Percentiles rank a stretch among this genome's conserved stretches.
These are phyloP conservation scores for Nephrotoma guestfalica DNA, from an alignment of 2,888 invertebrate genomes.

Conservation along the genomic window DNA sequence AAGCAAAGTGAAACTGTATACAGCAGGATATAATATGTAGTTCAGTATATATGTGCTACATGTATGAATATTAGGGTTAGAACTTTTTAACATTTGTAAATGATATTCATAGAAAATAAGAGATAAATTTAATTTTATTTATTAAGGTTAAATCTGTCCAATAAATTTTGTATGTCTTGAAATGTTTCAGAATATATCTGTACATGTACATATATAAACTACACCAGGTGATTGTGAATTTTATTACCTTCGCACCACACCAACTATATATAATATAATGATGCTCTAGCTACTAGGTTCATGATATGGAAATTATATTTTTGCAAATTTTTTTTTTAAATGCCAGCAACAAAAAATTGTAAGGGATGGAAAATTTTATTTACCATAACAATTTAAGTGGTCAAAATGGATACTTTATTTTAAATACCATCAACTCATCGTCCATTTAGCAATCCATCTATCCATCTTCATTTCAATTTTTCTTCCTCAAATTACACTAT, in stretches of 20 bases:
- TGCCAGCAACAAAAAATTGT: not conserved
- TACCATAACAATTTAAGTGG: not conserved
- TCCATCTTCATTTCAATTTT: not conserved
- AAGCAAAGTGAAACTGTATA: not conserved
- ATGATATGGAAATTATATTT: not conserved
- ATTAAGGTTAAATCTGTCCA: not conserved
- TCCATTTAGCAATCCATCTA: not conserved
- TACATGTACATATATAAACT: not conserved
- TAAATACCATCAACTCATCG: not conserved
- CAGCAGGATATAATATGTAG: not conserved
- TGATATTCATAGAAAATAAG: not conserved
- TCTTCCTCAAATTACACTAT: not conserved
- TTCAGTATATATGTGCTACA: not conserved
- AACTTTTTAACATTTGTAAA: not conserved
- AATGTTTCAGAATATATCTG: not conserved
- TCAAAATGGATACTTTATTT: not conserved
- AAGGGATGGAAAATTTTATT: not conserved
- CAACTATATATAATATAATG: not conserved
- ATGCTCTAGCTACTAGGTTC: not conserved
- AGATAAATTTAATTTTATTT: not conserved
- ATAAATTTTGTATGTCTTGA: not conserved
- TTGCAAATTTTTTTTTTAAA: not conserved
- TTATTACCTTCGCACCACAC: not conserved
- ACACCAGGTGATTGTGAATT: not conserved
- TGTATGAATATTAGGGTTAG: not conserved